These are phyloP conservation scores for Galleria mellonella DNA, from an alignment of 1,140 invertebrate species.

Conservation along the genomic window DNA sequence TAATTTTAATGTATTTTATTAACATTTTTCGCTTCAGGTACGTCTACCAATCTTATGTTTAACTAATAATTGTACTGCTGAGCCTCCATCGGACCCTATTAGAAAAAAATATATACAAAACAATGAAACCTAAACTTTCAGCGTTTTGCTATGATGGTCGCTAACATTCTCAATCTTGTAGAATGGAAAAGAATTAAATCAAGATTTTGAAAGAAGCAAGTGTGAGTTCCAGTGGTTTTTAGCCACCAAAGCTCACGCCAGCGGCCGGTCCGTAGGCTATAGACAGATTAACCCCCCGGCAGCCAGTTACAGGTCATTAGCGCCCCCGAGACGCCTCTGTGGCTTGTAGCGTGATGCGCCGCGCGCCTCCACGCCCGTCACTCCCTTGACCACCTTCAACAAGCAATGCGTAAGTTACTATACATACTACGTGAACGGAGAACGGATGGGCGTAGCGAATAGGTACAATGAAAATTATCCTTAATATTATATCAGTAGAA, in stretches of 20 bases:
- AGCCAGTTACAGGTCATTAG: constrained; percentile 70
- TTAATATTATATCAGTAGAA: too few species aligned
- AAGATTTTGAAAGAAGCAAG: constrained; percentile 11
- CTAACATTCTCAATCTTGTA: constrained; percentile 11
- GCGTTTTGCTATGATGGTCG: constrained; percentile 14
- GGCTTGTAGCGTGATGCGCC: constrained; percentile 42
- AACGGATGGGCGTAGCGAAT: too few species aligned
- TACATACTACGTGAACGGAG: too few species aligned
- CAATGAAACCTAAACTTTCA: constrained; percentile 27
- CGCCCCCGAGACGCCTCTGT: constrained; percentile 59
- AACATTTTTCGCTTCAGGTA: constrained; percentile 54
- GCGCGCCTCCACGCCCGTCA: constrained; percentile 33
- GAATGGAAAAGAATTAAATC: constrained; percentile 3
- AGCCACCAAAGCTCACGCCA: constrained; percentile 28
- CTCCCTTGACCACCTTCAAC: constrained; percentile 9
- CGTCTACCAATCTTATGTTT: constrained; percentile 24
- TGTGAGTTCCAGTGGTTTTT: constrained; percentile 27
- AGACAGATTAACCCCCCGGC: constrained; percentile 68
- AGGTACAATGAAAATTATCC: too few species aligned
- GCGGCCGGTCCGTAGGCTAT: constrained; percentile 54
- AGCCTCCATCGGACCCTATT: constrained; percentile 18
- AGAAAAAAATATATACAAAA: constrained; percentile 11
- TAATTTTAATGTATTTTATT: constrained; percentile 26
- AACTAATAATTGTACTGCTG: constrained; percentile 22
- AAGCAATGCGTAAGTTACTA: too few species aligned